A percentile compares a stretch with the other conserved stretches of the same genome.
Evolutionary conservation across 2,797 vertebrate genomes (phyloP).

Genomic region (Eulemur rubriventer): DNA sequence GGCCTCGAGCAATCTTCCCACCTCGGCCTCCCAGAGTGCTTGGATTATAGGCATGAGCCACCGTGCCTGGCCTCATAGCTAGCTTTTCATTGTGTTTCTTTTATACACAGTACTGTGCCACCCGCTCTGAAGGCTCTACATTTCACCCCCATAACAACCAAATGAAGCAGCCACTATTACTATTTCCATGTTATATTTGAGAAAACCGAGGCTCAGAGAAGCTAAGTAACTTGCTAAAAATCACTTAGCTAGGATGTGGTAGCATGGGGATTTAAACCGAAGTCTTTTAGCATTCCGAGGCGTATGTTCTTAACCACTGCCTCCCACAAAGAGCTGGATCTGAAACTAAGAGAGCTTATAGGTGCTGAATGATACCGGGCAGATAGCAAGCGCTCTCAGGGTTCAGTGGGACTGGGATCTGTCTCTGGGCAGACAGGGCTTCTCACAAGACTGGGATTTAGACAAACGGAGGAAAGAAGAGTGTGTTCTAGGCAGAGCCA

Average conservation of each 20-base stretch:
- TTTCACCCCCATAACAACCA: background rate
- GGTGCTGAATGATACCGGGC: background rate
- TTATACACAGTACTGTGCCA: background rate
- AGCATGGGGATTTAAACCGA: background rate
- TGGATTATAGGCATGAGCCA: background rate
- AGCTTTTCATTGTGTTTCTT: conserved; percentile 15
- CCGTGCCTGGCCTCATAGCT: background rate
- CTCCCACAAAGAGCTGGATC: background rate
- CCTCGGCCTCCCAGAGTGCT: background rate
- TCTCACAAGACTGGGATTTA: background rate
- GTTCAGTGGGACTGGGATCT: background rate
- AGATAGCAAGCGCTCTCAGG: background rate
- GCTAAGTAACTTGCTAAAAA: background rate
- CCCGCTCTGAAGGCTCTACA: background rate
- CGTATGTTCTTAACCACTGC: background rate
- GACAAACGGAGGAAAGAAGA: background rate
- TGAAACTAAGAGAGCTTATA: background rate
- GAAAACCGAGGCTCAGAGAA: background rate
- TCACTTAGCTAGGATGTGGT: background rate
- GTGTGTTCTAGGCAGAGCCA: background rate
- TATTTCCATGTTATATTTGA: background rate
- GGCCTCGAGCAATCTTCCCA: background rate
- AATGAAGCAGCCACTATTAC: background rate
- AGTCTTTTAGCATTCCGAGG: background rate
- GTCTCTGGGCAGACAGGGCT: background rate